A percentile compares a stretch with the other conserved stretches of the same genome.
Evolutionary conservation across 1,140 invertebrate genomes (phyloP).

Genomic region (Phocides pigmalion): DNA sequence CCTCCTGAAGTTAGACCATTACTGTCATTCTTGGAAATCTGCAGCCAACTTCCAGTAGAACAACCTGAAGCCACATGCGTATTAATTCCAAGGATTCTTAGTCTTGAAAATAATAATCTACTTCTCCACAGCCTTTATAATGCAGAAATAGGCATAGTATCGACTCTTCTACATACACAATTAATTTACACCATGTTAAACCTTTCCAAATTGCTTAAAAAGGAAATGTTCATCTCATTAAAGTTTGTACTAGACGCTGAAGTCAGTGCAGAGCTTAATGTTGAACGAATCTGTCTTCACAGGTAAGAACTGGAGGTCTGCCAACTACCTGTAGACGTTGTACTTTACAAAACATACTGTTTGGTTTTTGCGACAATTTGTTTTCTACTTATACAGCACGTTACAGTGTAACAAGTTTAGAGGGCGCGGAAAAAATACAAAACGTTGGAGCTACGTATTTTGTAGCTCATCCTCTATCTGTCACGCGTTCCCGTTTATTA

Average conservation of each 20-base stretch:
- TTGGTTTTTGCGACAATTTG: constrained; percentile 54
- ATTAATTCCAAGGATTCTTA: no score
- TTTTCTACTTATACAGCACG: constrained; percentile 49
- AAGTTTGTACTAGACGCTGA: constrained; percentile 51
- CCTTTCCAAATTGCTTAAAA: constrained; percentile 16
- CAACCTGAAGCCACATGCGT: no score
- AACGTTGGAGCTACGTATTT: constrained; percentile 46
- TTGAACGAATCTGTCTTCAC: constrained; percentile 65
- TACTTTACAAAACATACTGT: constrained; percentile 61
- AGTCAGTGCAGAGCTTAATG: constrained; percentile 53
- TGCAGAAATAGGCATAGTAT: not conserved
- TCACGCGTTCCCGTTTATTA: constrained; percentile 63
- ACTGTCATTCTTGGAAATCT: no score
- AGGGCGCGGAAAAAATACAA: constrained; percentile 25
- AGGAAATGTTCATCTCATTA: constrained; percentile 51
- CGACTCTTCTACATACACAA: not conserved
- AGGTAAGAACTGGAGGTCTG: constrained; percentile 69
- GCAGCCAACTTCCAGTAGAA: no score
- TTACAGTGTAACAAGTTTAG: constrained; percentile 27
- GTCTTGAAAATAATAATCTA: no score
- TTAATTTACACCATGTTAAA: not conserved
- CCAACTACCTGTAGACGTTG: constrained; percentile 77
- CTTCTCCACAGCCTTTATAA: no score
- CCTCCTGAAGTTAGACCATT: no score
- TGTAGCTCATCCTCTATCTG: constrained; percentile 46